Evolutionary conservation across 2,888 invertebrate species (phyloP).

Genomic region (Eristalis pertinax): DNA sequence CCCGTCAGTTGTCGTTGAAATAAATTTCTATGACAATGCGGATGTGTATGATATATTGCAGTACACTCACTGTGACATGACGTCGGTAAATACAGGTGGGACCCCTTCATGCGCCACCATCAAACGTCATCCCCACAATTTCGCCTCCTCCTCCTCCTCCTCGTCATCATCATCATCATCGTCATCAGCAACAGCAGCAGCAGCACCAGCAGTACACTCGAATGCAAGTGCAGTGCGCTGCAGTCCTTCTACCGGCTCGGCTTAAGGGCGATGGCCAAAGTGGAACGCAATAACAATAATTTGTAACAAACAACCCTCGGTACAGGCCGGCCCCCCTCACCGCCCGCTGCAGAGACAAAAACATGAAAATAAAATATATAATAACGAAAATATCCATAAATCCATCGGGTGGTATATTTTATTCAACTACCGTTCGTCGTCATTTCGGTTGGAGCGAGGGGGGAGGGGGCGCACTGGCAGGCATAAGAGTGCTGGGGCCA

Average conservation of each 20-base stretch:
- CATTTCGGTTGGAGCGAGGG: constrained; percentile 61
- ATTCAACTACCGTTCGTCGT: constrained; percentile 64
- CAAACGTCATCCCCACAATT: background rate
- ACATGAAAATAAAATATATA: constrained; percentile 70
- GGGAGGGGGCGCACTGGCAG: background rate
- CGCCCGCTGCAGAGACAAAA: constrained; percentile 55
- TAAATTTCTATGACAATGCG: constrained; percentile 72
- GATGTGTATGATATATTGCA: constrained; percentile 70
- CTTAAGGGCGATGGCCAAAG: constrained; percentile 67
- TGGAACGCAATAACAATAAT: constrained; percentile 71
- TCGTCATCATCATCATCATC: background rate
- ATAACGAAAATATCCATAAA: constrained; percentile 72
- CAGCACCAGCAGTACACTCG: constrained; percentile 14
- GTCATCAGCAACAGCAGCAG: background rate
- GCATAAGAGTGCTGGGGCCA: background rate
- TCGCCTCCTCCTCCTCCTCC: background rate
- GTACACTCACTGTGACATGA: background rate
- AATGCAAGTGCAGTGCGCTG: constrained; percentile 58
- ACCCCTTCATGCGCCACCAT: constrained; percentile 4
- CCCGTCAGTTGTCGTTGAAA: constrained; percentile 62
- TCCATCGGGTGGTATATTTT: constrained; percentile 70
- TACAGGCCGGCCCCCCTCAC: background rate
- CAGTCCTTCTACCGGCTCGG: constrained; percentile 18
- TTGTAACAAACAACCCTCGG: constrained; percentile 50
- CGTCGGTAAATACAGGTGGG: constrained; percentile 46